These are phyloP conservation scores for Dynastes hyllus DNA, from an alignment of 2,888 invertebrate species.

Conservation along the genomic window DNA sequence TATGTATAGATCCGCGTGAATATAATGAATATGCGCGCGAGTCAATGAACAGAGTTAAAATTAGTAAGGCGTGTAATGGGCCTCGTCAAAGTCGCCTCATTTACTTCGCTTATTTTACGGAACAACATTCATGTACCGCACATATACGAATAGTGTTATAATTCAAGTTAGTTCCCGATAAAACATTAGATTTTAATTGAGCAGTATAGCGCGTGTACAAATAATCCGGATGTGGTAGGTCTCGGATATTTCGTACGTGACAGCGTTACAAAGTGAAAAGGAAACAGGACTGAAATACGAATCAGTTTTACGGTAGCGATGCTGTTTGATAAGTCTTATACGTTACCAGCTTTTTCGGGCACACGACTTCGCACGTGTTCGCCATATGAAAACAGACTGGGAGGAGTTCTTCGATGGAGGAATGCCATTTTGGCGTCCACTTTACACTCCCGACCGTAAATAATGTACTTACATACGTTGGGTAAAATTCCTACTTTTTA, in stretches of 20 bases:
- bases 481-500: slow-evolving; percentile 40
- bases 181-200: slow-evolving; percentile 48
- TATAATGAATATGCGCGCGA: slow-evolving; percentile 34
- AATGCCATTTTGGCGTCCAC: slow-evolving; percentile 60
- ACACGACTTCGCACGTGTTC: slow-evolving; percentile 57
- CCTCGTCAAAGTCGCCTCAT: slow-evolving; percentile 41
- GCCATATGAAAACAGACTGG: slow-evolving; percentile 57
- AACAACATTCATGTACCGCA: neutral
- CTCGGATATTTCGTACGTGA: slow-evolving; percentile 56
- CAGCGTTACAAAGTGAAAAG: slow-evolving; percentile 58
- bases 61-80: slow-evolving; percentile 43
- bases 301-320: slow-evolving; percentile 52
- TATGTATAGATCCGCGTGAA: slow-evolving; percentile 8
- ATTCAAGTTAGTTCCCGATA: slow-evolving; percentile 36
- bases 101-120: slow-evolving; percentile 32
- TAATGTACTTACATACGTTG: slow-evolving; percentile 52
- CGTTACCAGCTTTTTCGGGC: slow-evolving; percentile 48
- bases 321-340: slow-evolving; percentile 55
- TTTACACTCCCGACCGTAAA: slow-evolving; percentile 53
- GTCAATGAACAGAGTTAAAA: slow-evolving; percentile 41
- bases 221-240: slow-evolving; percentile 55
- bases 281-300: slow-evolving; percentile 58
- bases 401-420: slow-evolving; percentile 58
- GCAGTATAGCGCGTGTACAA: slow-evolving; percentile 47
- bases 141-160: slow-evolving; percentile 7